Evolutionary conservation across 2,797 vertebrate genomes (phyloP).

Genomic region (Pristis pectinata): DNA sequence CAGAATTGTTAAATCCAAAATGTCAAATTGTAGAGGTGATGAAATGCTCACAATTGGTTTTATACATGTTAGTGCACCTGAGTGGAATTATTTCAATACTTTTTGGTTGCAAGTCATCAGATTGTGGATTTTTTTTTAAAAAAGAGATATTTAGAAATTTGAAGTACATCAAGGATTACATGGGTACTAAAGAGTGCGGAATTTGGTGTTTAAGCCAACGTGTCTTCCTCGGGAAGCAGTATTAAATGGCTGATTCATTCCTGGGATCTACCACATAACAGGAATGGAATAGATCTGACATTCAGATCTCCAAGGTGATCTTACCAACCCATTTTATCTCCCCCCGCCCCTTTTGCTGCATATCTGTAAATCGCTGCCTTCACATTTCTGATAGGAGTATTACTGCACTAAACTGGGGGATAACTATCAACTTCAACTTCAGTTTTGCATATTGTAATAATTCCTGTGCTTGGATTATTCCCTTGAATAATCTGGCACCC

Average conservation of each 20-base stretch:
- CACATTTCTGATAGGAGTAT: not conserved
- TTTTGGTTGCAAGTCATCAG: not conserved
- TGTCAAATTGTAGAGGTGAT: too few species aligned
- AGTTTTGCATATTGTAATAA: too few species aligned
- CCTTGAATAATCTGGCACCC: not conserved
- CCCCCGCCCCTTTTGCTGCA: not conserved
- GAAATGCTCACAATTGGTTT: not conserved
- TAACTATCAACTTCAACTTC: not conserved
- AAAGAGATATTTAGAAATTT: not conserved
- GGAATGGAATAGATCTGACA: too few species aligned
- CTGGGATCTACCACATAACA: too few species aligned
- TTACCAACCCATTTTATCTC: not conserved
- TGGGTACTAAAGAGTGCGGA: not conserved
- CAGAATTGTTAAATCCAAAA: too few species aligned
- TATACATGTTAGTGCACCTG: not conserved
- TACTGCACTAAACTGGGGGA: not conserved
- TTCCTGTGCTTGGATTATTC: not conserved
- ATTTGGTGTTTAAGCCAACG: not conserved
- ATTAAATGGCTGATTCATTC: too few species aligned
- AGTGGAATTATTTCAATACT: not conserved
- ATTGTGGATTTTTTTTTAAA: too few species aligned
- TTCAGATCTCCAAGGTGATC: too few species aligned
- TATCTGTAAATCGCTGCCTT: too few species aligned
- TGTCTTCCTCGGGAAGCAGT: not conserved
- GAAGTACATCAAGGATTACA: not conserved